phyloP scores from a whole-genome alignment of 2,888 invertebrate genomes.

The Abrostola triplasia region DNA sequence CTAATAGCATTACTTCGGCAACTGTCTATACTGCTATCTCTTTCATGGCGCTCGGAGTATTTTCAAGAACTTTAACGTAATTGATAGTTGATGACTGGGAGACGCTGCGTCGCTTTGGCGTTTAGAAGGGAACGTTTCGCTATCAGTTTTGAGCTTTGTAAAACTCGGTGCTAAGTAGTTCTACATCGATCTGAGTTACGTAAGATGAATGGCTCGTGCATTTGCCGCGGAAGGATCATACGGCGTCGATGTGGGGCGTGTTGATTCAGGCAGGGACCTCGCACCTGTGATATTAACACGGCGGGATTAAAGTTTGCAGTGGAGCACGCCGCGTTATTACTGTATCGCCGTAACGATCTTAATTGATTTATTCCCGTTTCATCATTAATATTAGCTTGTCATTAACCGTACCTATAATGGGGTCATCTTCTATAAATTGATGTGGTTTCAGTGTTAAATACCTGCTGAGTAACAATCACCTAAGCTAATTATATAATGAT shows the following conservation, averaged over 20 bases:
- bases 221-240: constrained; percentile 1
- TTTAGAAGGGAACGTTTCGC: neutral
- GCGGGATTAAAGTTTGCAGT: constrained; percentile 16
- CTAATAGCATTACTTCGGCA: constrained; percentile 26
- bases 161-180: constrained; percentile 5
- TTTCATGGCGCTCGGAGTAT: constrained; percentile 4
- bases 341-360: neutral
- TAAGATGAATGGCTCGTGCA: constrained; percentile 11
- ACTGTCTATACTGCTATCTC: constrained; percentile 2
- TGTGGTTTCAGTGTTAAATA: too few species aligned
- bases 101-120: neutral
- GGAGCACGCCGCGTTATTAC: neutral
- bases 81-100: constrained; percentile 11
- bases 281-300: constrained; percentile 22
- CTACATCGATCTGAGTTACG: constrained; percentile 6
- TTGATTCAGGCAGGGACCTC: constrained; percentile 30
- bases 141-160: neutral
- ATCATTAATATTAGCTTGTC: neutral
- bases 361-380: constrained; percentile 14
- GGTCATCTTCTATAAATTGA: too few species aligned
- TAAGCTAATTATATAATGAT: too few species aligned
- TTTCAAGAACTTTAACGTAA: constrained; percentile 7
- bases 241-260: constrained; percentile 13
- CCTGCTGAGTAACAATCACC: too few species aligned
- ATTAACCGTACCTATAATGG: neutral